These are phyloP conservation scores for Xylota sylvarum DNA, from an alignment of 2,888 invertebrate genomes.

Conservation along the genomic window DNA sequence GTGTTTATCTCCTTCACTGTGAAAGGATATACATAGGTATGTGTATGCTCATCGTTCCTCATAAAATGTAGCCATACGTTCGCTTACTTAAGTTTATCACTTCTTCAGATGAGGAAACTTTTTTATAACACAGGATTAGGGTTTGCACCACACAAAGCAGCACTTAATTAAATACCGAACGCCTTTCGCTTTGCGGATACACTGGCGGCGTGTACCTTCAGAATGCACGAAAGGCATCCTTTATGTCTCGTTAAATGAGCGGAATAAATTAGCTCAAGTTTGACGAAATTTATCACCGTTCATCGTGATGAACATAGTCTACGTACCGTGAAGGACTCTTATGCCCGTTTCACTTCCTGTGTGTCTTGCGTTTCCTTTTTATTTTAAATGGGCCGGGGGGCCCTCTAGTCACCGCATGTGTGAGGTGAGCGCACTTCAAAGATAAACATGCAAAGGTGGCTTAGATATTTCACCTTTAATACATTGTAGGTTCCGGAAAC, in stretches of 20 bases:
- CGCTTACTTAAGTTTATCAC: conserved; percentile 13
- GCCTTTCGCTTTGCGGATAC: neutral
- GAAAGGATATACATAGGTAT: neutral
- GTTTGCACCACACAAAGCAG: conserved; percentile 20
- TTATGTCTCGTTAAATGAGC: conserved; percentile 32
- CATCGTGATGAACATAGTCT: conserved; percentile 36
- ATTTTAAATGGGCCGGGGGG: neutral
- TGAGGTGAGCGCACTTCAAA: neutral
- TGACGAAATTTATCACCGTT: conserved; percentile 50
- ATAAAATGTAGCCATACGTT: conserved; percentile 32
- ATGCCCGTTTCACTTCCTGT: conserved; percentile 4
- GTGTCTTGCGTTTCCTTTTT: neutral
- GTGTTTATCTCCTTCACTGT: neutral
- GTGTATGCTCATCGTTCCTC: neutral
- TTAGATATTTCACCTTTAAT: conserved; percentile 37
- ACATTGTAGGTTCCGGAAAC: conserved; percentile 18
- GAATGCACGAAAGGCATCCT: conserved; percentile 9
- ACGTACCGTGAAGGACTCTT: conserved; percentile 7
- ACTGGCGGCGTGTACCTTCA: neutral
- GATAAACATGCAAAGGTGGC: neutral
- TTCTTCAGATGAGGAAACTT: conserved; percentile 38
- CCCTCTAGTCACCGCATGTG: neutral
- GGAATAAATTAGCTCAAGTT: conserved; percentile 53
- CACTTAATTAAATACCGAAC: conserved; percentile 53
- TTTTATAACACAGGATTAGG: conserved; percentile 26